Evolutionary conservation across 2,797 vertebrate genomes (phyloP).

Genomic region (Hydrophis major): DNA sequence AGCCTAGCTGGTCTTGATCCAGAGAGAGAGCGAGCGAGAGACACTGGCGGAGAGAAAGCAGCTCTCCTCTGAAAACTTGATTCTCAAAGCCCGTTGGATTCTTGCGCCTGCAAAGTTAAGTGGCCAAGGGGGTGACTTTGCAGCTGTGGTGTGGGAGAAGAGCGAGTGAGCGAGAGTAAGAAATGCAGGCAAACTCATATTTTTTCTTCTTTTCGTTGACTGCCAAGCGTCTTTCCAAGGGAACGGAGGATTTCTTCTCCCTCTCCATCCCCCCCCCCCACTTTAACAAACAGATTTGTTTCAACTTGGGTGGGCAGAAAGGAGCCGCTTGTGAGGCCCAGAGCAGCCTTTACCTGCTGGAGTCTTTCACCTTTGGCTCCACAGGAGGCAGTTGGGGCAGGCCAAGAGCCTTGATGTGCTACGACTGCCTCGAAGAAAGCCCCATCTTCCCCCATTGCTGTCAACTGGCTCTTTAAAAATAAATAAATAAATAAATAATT

Average conservation of each 20-base stretch:
- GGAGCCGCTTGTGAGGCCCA: conserved; percentile 55
- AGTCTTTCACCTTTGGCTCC: conserved; percentile 56
- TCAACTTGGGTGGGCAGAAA: conserved; percentile 70
- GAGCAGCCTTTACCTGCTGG: conserved; percentile 52
- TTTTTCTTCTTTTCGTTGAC: not conserved
- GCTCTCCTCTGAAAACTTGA: not conserved
- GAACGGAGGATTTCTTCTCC: not conserved
- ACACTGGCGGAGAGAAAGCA: too few species aligned
- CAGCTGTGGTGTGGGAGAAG: not conserved
- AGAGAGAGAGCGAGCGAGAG: not conserved
- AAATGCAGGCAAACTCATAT: not conserved
- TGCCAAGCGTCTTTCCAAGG: not conserved
- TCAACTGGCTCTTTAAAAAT: not conserved
- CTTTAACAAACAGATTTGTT: conserved; percentile 62
- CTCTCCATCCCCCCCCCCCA: not conserved
- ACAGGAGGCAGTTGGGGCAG: not conserved
- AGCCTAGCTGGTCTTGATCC: not conserved
- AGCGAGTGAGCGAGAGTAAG: not conserved
- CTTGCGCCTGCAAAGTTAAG: not conserved
- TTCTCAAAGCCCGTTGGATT: not conserved
- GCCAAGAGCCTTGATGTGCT: not conserved
- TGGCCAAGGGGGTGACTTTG: not conserved
- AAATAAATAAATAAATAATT: not conserved
- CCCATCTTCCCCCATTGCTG: conserved; percentile 13
- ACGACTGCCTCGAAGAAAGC: not conserved